Evolutionary conservation across 2,797 vertebrate genomes (phyloP).

Genomic region (Florisuga fusca): DNA sequence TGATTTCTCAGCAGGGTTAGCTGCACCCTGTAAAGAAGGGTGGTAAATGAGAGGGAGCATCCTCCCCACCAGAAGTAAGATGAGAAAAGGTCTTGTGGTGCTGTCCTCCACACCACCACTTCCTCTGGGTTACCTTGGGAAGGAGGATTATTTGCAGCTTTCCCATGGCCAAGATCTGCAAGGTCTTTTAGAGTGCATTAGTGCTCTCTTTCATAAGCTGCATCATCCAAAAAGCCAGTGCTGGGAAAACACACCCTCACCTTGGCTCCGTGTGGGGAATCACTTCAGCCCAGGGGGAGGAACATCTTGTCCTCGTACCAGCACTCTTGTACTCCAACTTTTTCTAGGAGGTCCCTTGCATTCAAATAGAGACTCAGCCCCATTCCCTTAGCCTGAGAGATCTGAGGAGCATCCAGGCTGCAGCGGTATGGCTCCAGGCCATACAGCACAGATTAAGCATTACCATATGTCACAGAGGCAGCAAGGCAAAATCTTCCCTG

Average conservation of each 20-base stretch:
- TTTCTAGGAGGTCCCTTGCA: slow-evolving; percentile 39
- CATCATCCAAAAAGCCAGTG: background rate
- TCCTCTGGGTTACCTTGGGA: slow-evolving; percentile 57
- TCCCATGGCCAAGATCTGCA: slow-evolving; percentile 30
- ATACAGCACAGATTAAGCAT: slow-evolving; percentile 67
- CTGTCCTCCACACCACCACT: background rate
- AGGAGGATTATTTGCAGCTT: slow-evolving; percentile 18
- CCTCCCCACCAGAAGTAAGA: background rate
- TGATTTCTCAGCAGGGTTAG: background rate
- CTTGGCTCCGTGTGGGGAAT: background rate
- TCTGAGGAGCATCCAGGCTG: slow-evolving; percentile 68
- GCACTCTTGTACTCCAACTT: background rate
- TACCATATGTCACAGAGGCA: slow-evolving; percentile 73
- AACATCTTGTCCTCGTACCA: slow-evolving; percentile 31
- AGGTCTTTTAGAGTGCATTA: background rate
- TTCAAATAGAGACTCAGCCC: background rate
- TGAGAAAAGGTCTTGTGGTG: background rate
- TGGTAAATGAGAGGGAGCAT: background rate
- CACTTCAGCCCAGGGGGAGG: background rate
- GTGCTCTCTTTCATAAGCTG: background rate
- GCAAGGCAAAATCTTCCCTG: slow-evolving; percentile 58
- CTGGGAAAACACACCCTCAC: background rate
- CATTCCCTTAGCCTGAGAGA: slow-evolving; percentile 64
- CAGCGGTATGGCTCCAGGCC: slow-evolving; percentile 69
- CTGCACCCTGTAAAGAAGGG: background rate